Base-by-base conservation (phyloP, 1,140 invertebrate species). In the Brachionus angularis region DNA sequence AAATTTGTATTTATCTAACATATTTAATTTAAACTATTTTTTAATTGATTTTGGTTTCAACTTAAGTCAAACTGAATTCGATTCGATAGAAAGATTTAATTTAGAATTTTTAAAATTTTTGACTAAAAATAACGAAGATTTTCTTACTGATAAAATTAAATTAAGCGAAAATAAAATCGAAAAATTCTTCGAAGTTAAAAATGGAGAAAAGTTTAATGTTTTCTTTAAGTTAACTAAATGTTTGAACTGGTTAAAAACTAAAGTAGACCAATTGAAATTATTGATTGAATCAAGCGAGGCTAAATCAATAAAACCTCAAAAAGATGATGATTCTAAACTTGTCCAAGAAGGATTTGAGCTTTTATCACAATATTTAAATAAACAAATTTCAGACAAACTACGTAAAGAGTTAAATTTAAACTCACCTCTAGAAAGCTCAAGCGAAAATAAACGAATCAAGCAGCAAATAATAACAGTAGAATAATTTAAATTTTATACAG, bases 321-420 rank as follows among this genome's bases (percentile, higher is more conserved):
- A 39, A 58, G 29, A 39, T 8, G 39, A 58, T 21, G 5, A 36
- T 23, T 8, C 36, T 29, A 58, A 58, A 42, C 23, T 39, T 4
- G 39, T 36, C 36, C 53, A 58, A 58, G 53, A 58, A 16, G 53
- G 31, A 58, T 58, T 58, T 39, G 53, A 58, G 36, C 16, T 58
- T 7, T 21, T 58, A 36, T 36, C 53, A 12, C 53, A 58, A 36
- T 58, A 58, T 36, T 25, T 58, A 14, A 58, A 58, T 58, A 58
- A 36, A 23, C 36, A 58, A 10, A 39, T 58, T 16, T 58, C 53
- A 23, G 33, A 16, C 4, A 36, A 39, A 58, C 10, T 58, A 0
- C 18, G 53, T 7, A 58, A 58, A 39, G 53, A 58, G 23, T 34
- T 58, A 21, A 23, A 34, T 42, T 21, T 58, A 5, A 39, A 18